Evolutionary conservation across 2,113 vertebrate genomes (phyloP).

Genomic region (Ctenomys sociabilis): DNA sequence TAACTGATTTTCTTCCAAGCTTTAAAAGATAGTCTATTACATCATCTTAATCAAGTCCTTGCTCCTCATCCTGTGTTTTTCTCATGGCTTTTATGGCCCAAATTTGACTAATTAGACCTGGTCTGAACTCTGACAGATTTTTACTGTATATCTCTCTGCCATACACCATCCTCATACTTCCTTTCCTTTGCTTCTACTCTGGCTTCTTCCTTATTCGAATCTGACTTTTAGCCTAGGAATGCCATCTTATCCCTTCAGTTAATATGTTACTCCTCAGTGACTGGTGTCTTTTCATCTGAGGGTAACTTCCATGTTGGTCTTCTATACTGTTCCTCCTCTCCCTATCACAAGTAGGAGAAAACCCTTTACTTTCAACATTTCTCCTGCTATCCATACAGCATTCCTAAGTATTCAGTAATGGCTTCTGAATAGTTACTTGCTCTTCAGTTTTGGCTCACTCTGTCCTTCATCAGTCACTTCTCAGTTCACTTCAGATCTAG

Average conservation of each 20-base stretch:
- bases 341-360: background rate
- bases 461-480: rapidly evolving
- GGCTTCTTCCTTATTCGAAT: background rate
- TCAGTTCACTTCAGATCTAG: background rate
- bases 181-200: background rate
- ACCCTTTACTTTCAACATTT: background rate
- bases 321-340: background rate
- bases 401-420: background rate
- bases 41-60: background rate
- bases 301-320: background rate
- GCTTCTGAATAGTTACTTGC: background rate
- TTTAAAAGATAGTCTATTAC: background rate
- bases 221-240: background rate
- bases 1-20: background rate
- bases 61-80: background rate
- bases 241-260: background rate
- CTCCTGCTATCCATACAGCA: background rate
- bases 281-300: background rate
- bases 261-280: background rate
- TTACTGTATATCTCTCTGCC: background rate
- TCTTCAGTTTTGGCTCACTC: background rate
- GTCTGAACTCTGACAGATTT: background rate
- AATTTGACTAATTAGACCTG: background rate
- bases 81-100: background rate
- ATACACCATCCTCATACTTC: background rate